A percentile compares a stretch with the other conserved stretches of the same genome.
These are phyloP conservation scores for Lasioglossum albipes DNA, from an alignment of 1,140 invertebrate genomes.

Conservation along the genomic window DNA sequence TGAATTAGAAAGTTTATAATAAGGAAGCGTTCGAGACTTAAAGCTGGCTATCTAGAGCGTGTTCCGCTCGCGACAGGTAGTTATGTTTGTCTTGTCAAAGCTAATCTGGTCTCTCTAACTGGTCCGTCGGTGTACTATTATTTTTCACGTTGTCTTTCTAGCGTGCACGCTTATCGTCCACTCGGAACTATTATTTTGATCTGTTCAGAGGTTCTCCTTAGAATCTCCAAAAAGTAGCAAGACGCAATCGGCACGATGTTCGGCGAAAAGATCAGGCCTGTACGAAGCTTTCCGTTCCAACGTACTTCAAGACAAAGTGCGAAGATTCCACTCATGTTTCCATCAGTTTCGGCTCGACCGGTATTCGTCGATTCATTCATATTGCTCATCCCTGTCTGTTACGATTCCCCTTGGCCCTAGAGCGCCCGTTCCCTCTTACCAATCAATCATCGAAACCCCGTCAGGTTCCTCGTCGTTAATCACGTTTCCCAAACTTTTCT, in stretches of 20 bases:
- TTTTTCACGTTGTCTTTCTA: too few relatives aligned
- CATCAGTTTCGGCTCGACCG: background rate
- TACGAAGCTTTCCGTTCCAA: too few relatives aligned
- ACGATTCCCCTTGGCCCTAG: background rate
- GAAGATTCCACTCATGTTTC: too few relatives aligned
- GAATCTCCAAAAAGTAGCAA: too few relatives aligned
- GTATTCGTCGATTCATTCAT: background rate
- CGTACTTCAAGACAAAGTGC: too few relatives aligned
- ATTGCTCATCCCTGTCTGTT: background rate
- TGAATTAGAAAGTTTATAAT: slow-evolving; percentile 13
- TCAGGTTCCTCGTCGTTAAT: background rate
- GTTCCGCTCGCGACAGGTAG: background rate
- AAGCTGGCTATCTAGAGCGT: background rate
- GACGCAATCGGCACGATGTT: too few relatives aligned
- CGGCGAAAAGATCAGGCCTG: too few relatives aligned
- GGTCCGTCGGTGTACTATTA: background rate
- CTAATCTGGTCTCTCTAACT: background rate
- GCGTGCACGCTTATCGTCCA: too few relatives aligned
- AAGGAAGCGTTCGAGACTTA: background rate
- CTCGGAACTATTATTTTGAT: too few relatives aligned
- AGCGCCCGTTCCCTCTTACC: background rate
- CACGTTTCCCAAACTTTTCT: background rate
- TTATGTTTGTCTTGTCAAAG: background rate
- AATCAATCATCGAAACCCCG: background rate
- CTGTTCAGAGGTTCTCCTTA: too few relatives aligned